Evolutionary conservation across 2,888 invertebrate genomes (phyloP).

Genomic region (Apodemia hepburni): DNA sequence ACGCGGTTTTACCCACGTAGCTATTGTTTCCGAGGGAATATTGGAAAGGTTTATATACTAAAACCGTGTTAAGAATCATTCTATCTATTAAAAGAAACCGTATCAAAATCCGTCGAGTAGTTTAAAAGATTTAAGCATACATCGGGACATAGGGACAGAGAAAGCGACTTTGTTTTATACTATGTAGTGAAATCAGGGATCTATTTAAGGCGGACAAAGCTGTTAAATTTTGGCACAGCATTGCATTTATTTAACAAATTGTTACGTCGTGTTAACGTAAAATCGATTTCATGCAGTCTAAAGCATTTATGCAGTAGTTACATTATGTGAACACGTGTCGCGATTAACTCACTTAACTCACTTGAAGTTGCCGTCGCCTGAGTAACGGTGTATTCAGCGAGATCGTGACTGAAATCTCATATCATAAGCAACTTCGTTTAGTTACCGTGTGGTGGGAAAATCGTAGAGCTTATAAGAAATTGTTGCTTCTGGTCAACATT

Average conservation of each 20-base stretch:
- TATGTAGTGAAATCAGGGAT: too few species aligned
- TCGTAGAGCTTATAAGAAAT: conserved; percentile 24
- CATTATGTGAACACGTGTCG: conserved; percentile 54
- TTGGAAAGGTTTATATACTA: too few species aligned
- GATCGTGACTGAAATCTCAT: conserved; percentile 62
- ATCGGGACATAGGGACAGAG: too few species aligned
- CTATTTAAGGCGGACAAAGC: too few species aligned
- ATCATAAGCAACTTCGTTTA: conserved; percentile 52
- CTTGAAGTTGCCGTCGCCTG: conserved; percentile 42
- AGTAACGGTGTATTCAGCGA: conserved; percentile 45
- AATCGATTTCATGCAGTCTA: conserved; percentile 25
- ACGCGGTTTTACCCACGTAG: too few species aligned
- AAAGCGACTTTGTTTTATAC: too few species aligned
- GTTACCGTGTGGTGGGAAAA: conserved; percentile 33
- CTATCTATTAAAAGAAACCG: too few species aligned
- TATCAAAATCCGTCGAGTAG: too few species aligned
- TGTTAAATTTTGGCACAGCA: background rate
- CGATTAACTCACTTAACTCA: conserved; percentile 56
- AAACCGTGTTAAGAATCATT: too few species aligned
- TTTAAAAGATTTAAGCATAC: too few species aligned
- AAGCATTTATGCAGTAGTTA: conserved; percentile 35
- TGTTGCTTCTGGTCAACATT: conserved; percentile 12
- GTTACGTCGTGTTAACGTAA: conserved; percentile 23
- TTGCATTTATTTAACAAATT: conserved; percentile 12
- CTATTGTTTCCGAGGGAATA: too few species aligned